A percentile compares a stretch with the other conserved stretches of the same genome.
These are phyloP conservation scores for Sycon ciliatum DNA, from an alignment of 37 sponge, comb jelly and placozoan genomes.

Conservation along the genomic window DNA sequence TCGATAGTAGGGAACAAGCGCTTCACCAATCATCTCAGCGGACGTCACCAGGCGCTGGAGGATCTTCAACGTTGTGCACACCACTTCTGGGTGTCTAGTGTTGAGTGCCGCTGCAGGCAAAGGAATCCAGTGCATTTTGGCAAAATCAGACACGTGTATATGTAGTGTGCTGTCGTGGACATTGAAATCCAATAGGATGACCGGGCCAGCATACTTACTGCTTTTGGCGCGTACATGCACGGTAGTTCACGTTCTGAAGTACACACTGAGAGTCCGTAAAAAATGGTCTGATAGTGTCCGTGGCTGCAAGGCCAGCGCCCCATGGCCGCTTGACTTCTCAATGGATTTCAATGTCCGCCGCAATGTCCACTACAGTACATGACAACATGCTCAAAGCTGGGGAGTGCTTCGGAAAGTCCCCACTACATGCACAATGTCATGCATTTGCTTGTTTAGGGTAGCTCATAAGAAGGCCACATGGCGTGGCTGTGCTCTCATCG, in stretches of 20 bases:
- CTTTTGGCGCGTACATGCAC: neutral
- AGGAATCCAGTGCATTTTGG: neutral
- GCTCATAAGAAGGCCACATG: too few species aligned
- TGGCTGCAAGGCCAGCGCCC: too few species aligned
- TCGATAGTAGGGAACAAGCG: constrained; percentile 95
- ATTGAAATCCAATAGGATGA: neutral
- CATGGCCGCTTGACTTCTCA: too few species aligned
- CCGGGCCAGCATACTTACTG: neutral
- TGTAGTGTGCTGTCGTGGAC: neutral
- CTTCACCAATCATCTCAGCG: constrained; percentile 89
- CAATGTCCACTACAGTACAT: too few species aligned
- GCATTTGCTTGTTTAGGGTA: too few species aligned
- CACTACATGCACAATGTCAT: too few species aligned
- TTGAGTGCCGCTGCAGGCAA: constrained; percentile 82
- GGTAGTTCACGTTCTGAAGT: neutral
- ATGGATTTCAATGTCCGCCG: too few species aligned
- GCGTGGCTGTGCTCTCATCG: too few species aligned
- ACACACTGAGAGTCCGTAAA: too few species aligned
- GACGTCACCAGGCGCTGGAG: constrained; percentile 89
- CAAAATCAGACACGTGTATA: neutral
- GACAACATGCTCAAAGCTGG: too few species aligned
- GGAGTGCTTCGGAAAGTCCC: too few species aligned
- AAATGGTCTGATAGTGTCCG: too few species aligned
- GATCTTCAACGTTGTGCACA: constrained; percentile 87
- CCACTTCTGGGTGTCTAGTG: constrained; percentile 70